Evolutionary conservation across 2,113 vertebrate genomes (phyloP).

Genomic region (Panurus biarmicus): DNA sequence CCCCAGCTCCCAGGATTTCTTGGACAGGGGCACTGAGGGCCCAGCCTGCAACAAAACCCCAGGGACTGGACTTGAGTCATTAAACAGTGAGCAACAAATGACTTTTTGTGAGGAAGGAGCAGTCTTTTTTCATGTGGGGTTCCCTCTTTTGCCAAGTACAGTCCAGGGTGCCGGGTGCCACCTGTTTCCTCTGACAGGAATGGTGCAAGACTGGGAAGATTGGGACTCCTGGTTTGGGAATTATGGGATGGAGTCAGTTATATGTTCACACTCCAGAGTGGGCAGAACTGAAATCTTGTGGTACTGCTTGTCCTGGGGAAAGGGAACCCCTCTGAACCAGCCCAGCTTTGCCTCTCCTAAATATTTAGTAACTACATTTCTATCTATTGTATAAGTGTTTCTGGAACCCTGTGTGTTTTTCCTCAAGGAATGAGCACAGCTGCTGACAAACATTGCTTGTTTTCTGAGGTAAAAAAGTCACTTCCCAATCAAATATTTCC

Average conservation of each 20-base stretch:
- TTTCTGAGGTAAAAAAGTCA: conserved; percentile 19
- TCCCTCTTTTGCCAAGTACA: not conserved
- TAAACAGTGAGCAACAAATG: not conserved
- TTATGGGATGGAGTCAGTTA: not conserved
- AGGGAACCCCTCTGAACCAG: not conserved
- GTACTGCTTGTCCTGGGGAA: not conserved
- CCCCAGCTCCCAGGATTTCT: not conserved
- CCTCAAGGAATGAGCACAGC: not conserved
- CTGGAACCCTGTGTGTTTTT: not conserved
- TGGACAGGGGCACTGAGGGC: not conserved
- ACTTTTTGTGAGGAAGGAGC: not conserved
- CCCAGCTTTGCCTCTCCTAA: not conserved
- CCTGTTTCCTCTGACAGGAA: not conserved
- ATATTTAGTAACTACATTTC: not conserved
- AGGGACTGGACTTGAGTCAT: not conserved
- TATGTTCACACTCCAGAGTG: accelerated
- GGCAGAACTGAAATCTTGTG: not conserved
- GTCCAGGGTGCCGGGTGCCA: not conserved
- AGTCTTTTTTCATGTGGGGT: not conserved
- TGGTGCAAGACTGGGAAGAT: not conserved
- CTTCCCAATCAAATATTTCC: conserved; percentile 2
- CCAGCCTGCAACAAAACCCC: not conserved
- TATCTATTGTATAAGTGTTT: not conserved
- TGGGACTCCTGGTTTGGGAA: not conserved
- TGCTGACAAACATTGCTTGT: not conserved